Evolutionary conservation across 2,888 invertebrate genomes (phyloP), one percentile per base, ranked within the genome.

Genomic region (Aleiodes testaceus): DNA sequence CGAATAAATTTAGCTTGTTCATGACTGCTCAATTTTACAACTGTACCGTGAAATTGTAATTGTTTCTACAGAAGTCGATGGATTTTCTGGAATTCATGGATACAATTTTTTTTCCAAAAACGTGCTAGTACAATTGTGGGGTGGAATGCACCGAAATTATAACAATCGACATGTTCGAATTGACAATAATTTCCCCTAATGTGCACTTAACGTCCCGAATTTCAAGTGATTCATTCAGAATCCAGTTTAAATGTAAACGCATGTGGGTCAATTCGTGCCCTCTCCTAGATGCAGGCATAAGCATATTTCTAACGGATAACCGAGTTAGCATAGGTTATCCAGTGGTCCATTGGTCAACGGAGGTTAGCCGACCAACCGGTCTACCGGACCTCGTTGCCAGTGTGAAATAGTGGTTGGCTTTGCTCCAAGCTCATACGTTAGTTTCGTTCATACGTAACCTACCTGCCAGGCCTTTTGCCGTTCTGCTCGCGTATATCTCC

Each of bases 371-470:
- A 73, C 79, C 81, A 63, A 79, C 79, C 66, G 78, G 80, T 76
- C 76, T 75, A 77, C 75, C 73, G 70, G 73, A 70, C 73, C 80
- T 79, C 78, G 82, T 79, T 82, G 78, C 77, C 75, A 75, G 81
- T 78, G 83, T 84, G 83, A 85, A 85, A 85, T 85, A 85, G 83
- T 82, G 81, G 78, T 84, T 85, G 85, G 85, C 85, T 78, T 64
- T 70, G 83, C 79, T 85, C 85, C 85, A 85, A 84, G 79, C 82
- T 84, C 84, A 79, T 84, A 83, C 81, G 83, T 84, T 84, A 83
- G 80, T 79, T 81, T 83, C 82, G 82, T 79, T 82, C 84, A 79
- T 85, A 84, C 82, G 81, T 82, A 82, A 84, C 81, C 78, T 79
- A 83, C 82, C 81, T 82, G 80, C 79, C 80, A 78, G 73, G 72